Percentiles rank a stretch among this genome's conserved stretches.
These are phyloP conservation scores for Azorinus chamasolen DNA, from an alignment of 2,888 invertebrate genomes.

Conservation along the genomic window DNA sequence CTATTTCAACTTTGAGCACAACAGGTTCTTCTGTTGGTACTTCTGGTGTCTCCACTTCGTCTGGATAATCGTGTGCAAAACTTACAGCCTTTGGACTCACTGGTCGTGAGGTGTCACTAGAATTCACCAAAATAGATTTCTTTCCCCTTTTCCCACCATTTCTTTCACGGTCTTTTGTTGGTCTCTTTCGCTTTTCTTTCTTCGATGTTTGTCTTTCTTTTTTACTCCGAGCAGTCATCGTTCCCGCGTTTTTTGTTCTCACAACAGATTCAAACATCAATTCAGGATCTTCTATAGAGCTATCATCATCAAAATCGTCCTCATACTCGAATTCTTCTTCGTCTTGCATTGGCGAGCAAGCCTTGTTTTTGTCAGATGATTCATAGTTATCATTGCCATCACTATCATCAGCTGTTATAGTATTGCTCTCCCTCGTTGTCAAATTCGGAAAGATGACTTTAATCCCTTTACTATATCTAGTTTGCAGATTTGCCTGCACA, in stretches of 20 bases:
- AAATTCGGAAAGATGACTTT: slow-evolving; percentile 54
- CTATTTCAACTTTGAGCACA: too few species aligned
- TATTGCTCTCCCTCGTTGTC: slow-evolving; percentile 1
- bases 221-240: slow-evolving; percentile 48
- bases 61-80: not conserved
- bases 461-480: slow-evolving; percentile 30
- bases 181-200: slow-evolving; percentile 32
- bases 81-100: slow-evolving; percentile 16
- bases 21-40: not conserved
- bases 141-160: slow-evolving; percentile 11
- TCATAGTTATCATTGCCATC: not conserved
- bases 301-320: slow-evolving; percentile 17
- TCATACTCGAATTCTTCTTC: slow-evolving; percentile 13
- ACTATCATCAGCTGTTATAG: slow-evolving; percentile 6
- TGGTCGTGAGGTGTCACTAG: slow-evolving; percentile 7
- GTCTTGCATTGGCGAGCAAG: slow-evolving; percentile 37
- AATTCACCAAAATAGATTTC: slow-evolving; percentile 12
- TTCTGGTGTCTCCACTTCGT: not conserved
- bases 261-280: slow-evolving; percentile 51
- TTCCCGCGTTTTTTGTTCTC: slow-evolving; percentile 48
- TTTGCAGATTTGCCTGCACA: slow-evolving; percentile 30
- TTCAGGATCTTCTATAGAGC: slow-evolving; percentile 34
- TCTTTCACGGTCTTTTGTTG: slow-evolving; percentile 17
- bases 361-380: slow-evolving; percentile 8
- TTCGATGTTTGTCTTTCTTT: slow-evolving; percentile 4